Evolutionary conservation across 1,140 invertebrate genomes (phyloP), one percentile per base, ranked within the genome.

Genomic region (Drosophila triauraria): DNA sequence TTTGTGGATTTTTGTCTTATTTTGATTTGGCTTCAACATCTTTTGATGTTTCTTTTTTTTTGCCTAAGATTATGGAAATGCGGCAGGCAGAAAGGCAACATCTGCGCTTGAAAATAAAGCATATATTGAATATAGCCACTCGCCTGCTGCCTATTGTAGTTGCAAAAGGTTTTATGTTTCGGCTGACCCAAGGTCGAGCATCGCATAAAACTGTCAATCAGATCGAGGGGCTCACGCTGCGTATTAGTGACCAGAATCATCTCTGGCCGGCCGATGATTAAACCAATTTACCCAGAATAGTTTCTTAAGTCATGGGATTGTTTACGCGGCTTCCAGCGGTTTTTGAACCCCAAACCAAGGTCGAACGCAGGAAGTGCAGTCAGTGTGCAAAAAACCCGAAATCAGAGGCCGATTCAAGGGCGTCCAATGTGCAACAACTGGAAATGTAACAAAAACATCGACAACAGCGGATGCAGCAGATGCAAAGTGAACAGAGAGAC

Each of bases 11-110:
- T 62, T 67, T 67, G 53, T 82, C 67, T 80, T 74, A 80, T 78
- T 74, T 78, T 40, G 25, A 56, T 80, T 63, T 59, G 43, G 47
- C 27, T 42, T 15, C 50, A 85, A 63, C 67, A 80, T 69, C 69
- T 82, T 53, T 46, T 75, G 58, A 61, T 75, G 56, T 53, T 56
- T 56, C 40, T 35, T 60, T 56, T 68, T 48, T 27, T 68, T 69
- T 74, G 72, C 60, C 59, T 78, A 58, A 47, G 54, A 80, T 87
- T 88, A 90, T 88, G 85, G 78, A 78, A 78, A 87, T 87, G 57
- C 67, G 53, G 63, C 65, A 47, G 61, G 35, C 32, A 51, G 57
- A 75, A 59, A 53, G 67, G 42, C 40, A 51, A 69, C 67, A 80
- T 70, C 58, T 78, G 62, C 40, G 43, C 40, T 51, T 62, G 48